These are phyloP conservation scores for Macrosiphum euphorbiae DNA, from an alignment of 2,888 invertebrate genomes.

Conservation along the genomic window DNA sequence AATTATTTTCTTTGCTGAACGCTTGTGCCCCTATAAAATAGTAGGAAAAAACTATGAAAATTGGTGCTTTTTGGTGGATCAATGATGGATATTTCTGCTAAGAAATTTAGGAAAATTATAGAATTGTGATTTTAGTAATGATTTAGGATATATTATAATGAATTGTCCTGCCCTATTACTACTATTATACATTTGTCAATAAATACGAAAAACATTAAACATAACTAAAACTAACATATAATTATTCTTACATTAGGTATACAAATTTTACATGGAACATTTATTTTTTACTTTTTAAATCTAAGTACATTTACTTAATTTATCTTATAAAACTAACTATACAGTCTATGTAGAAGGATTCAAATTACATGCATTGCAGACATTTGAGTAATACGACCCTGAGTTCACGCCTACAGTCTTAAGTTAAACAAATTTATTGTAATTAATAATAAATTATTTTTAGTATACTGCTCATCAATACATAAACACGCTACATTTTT, in stretches of 20 bases:
- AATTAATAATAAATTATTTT: neutral
- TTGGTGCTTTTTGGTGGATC: too few species aligned
- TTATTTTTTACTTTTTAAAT: neutral
- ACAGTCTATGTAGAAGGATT: slow-evolving; percentile 7
- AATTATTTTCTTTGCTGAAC: too few species aligned
- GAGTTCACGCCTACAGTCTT: neutral
- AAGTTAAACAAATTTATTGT: neutral
- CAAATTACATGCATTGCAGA: neutral
- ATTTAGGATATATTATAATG: too few species aligned
- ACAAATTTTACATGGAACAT: neutral
- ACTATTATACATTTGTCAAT: slow-evolving; percentile 23
- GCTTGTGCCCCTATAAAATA: too few species aligned
- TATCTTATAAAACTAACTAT: slow-evolving; percentile 13
- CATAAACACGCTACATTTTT: neutral
- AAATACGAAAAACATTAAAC: neutral
- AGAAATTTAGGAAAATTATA: too few species aligned
- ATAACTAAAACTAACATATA: neutral
- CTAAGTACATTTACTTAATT: neutral
- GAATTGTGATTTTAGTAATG: too few species aligned
- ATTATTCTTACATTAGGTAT: neutral
- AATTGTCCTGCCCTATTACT: too few species aligned
- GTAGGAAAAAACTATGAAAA: too few species aligned
- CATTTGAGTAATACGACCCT: neutral
- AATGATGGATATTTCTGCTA: too few species aligned
- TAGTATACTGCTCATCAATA: neutral